Base-by-base conservation (phyloP, 2,888 invertebrate species). In the Cinara cedri region DNA sequence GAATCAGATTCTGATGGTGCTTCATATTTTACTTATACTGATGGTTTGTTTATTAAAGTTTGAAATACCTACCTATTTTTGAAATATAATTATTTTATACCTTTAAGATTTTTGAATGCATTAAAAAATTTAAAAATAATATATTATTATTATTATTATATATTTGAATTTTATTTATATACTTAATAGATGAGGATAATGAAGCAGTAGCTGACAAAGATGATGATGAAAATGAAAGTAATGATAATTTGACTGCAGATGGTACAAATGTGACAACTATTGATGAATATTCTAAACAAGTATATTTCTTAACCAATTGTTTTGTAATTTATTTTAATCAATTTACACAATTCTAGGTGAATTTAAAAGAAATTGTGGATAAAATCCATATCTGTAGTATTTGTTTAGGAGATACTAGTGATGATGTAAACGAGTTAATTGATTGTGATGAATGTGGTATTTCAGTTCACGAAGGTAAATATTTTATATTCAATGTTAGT, bases 391-490 rank as follows among this genome's bases (percentile, higher is more conserved):
- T 97, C 82, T 97, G 97, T 85, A 93, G 94, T 84, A 96, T 96
- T 1, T 98, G 98, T 85, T 88, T 97, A 74, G 96, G 97, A 0
- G 97, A 97, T 83, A 90, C 92, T 83, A 96, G 95, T 86, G 96
- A 95, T 87, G 94, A 94, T 83, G 90, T 93, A 80, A 97, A 98
- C 87, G 98, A 98, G 87, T 96, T 98, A 83, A 95, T 98, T 0
- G 97, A 97, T 86, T 98, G 98, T 87, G 98, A 98, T 87, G 93
- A 95, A 26, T 98, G 98, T 87, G 96, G 96, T 3, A 94, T 97
- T 8, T 94, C 96, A 60, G 97, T 98, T 4, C 98, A 98, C 87
- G 98, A 98, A 90, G 96, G 92, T 91, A 86, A 83, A 68, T 65
- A 42, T 13, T 16, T 68, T 26, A 54, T 19, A 42, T 19, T 14